These are phyloP conservation scores for Sorex fumeus DNA, from an alignment of 2,113 vertebrate species.

Conservation along the genomic window DNA sequence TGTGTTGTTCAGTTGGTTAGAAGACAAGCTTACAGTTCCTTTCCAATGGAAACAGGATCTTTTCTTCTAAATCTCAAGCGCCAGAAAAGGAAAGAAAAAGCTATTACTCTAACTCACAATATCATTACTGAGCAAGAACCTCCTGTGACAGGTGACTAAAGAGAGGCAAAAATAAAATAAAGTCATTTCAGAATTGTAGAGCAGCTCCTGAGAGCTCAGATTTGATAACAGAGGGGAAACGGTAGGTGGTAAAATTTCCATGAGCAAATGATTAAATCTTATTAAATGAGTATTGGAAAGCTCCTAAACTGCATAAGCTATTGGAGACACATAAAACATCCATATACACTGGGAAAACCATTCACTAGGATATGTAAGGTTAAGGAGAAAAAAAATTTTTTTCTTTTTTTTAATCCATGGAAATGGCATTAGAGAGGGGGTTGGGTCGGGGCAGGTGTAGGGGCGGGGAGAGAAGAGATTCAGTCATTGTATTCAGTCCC, in stretches of 20 bases:
- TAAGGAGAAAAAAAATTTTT: conserved; percentile 76
- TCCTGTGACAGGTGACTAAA: conserved; percentile 86
- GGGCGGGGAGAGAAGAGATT: conserved; percentile 1
- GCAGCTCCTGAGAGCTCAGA: conserved; percentile 82
- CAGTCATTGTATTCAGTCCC: conserved; percentile 84
- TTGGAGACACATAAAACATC: conserved; percentile 88
- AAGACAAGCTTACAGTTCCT: conserved; percentile 87
- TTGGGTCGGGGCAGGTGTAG: conserved; percentile 9
- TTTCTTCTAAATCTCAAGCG: conserved; percentile 86
- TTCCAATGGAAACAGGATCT: conserved; percentile 85
- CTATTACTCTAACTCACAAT: conserved; percentile 84
- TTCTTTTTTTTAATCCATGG: conserved; percentile 77
- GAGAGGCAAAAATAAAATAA: conserved; percentile 78
- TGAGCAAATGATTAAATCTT: conserved; percentile 88
- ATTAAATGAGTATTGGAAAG: conserved; percentile 85
- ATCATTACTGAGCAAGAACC: conserved; percentile 88
- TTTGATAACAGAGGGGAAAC: conserved; percentile 77
- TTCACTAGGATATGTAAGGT: conserved; percentile 88
- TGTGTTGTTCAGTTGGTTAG: conserved; percentile 87
- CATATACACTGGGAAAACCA: conserved; percentile 89
- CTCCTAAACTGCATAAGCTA: conserved; percentile 90
- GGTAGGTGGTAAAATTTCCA: conserved; percentile 84
- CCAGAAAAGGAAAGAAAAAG: conserved; percentile 76
- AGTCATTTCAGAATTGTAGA: conserved; percentile 84
- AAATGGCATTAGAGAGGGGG: conserved; percentile 74